Evolutionary conservation across 2,113 vertebrate genomes (phyloP), one percentile per base, ranked within the genome.

Genomic region (Corynorhinus townsendii): DNA sequence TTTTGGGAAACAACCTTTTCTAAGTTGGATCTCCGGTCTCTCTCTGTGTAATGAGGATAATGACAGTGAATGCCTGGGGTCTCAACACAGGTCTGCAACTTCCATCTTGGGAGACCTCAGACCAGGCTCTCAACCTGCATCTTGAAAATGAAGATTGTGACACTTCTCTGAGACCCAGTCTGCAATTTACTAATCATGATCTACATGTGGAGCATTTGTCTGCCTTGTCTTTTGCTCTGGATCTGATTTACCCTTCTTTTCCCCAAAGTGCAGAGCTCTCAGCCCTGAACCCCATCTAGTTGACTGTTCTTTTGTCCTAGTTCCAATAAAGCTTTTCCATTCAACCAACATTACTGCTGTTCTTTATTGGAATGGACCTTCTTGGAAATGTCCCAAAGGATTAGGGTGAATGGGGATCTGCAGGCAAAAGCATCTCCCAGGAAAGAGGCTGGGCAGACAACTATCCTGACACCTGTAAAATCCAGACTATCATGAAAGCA

Each of bases 201-300:
- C 56, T 16, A 0, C 1, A 12, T 54, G 2, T 7, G n/a, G 45
- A 49, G 26, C 2, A 0, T 49, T 15, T 28, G 35, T 8, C 45
- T n/a, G 43, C 4, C 4, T 93, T 68, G 11, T 17, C 28, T 35
- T 77, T 43, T 6, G 1, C 33, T 40, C 40, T 33, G 17, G 40
- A 30, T 52, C 9, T 26, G 49, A 47, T 38, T 66, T 45, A 56
- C 0, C 4, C 22, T 26, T 93, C 6, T 7, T n/a, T 40, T 81
- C 22, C 59, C 56, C 59, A 47, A 3, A 0, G n/a, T 43, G 49
- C 73, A 76, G 6, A 88, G 14, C 10, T 80, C 43, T 81, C 26
- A 47, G 7, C 30, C 35, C 30, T 76, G 26, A 95, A 71, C 28
- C n/a, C 28, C 3, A 19, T 40, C 84, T 71, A 17, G 8, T 11